phyloP scores from a whole-genome alignment of 2,888 invertebrate species.

The Oligia strigilis region DNA sequence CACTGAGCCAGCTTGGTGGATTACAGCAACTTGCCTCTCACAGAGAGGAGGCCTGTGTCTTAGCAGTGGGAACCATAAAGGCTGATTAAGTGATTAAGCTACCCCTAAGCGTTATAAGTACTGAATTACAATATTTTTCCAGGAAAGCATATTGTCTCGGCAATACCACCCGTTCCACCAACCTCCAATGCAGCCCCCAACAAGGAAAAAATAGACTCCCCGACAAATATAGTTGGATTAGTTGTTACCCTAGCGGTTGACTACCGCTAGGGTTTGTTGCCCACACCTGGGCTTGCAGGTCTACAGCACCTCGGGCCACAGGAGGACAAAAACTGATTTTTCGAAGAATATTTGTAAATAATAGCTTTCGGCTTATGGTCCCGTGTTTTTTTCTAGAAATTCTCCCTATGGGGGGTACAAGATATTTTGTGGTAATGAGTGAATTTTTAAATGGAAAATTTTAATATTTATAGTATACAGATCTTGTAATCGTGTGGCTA shows the following conservation, averaged over 20 bases:
- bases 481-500: slow-evolving; percentile 73
- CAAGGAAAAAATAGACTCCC: slow-evolving; percentile 78
- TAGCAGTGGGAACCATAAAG: too few species aligned
- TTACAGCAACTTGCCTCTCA: too few species aligned
- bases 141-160: slow-evolving; percentile 84
- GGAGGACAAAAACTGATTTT: slow-evolving; percentile 71
- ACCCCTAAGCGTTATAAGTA: neutral
- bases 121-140: slow-evolving; percentile 62
- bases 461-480: slow-evolving; percentile 62
- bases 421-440: slow-evolving; percentile 60
- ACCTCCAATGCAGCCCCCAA: slow-evolving; percentile 83
- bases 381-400: slow-evolving; percentile 53
- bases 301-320: slow-evolving; percentile 64
- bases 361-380: slow-evolving; percentile 60
- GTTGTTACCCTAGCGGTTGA: slow-evolving; percentile 78
- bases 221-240: slow-evolving; percentile 71
- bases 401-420: slow-evolving; percentile 58
- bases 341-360: slow-evolving; percentile 79
- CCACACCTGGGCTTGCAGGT: slow-evolving; percentile 68
- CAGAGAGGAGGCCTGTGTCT: too few species aligned
- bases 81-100: too few species aligned
- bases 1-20: too few species aligned
- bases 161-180: slow-evolving; percentile 88
- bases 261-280: slow-evolving; percentile 75
- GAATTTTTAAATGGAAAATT: slow-evolving; percentile 62